Conservation (phyloP, 2,888 invertebrate genomes). For the Odontomyia ornata region DNA sequence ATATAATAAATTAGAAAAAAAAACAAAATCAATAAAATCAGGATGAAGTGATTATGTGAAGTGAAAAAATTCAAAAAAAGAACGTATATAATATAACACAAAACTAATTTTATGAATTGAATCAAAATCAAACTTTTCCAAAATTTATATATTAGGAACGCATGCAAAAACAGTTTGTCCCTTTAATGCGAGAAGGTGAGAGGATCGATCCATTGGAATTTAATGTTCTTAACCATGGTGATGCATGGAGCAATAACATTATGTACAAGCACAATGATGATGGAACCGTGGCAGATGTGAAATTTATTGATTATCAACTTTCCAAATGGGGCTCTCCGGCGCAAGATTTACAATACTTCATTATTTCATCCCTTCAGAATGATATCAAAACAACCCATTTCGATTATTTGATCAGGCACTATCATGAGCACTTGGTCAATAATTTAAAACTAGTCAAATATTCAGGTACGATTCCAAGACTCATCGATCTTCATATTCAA, state of each 20-base stretch:
- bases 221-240: slow-evolving; percentile 59
- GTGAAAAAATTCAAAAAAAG: no score
- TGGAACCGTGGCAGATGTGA: slow-evolving; percentile 56
- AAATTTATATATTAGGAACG: neutral
- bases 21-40: no score
- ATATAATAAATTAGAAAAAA: no score
- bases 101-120: no score
- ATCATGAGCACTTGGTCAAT: slow-evolving; percentile 50
- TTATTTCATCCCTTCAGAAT: slow-evolving; percentile 53
- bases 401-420: slow-evolving; percentile 53
- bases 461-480: slow-evolving; percentile 52
- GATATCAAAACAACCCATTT: slow-evolving; percentile 52
- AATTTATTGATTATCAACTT: slow-evolving; percentile 58
- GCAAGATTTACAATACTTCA: slow-evolving; percentile 54
- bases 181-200: neutral
- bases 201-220: slow-evolving; percentile 53
- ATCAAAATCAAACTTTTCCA: no score
- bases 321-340: slow-evolving; percentile 55
- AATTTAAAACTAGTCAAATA: slow-evolving; percentile 51
- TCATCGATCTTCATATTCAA: slow-evolving; percentile 53
- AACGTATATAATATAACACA: no score
- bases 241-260: slow-evolving; percentile 59
- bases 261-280: slow-evolving; percentile 56
- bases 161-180: neutral
- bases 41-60: no score